Evolutionary conservation across 2,797 vertebrate genomes (phyloP), one percentile per base, ranked within the genome.

Genomic region (Benthosema pterotum): DNA sequence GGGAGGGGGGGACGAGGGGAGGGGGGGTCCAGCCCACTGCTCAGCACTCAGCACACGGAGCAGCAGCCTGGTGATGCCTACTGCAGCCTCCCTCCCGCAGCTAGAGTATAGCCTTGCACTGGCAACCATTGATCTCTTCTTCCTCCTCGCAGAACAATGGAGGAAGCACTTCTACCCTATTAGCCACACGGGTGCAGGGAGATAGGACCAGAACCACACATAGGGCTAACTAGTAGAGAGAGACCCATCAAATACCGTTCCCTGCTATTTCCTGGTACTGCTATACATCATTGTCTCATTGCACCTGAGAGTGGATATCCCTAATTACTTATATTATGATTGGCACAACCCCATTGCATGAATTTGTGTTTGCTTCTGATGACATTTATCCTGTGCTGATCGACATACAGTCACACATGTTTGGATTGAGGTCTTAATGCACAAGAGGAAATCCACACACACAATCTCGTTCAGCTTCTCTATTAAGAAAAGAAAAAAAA

Each of bases 1-100:
- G 1, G 11, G 1, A 49, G 16, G 56, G 55, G 17, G 18, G 71
- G 55, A n/a, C n/a, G n/a, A n/a, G n/a, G n/a, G n/a, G n/a, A n/a
- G n/a, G n/a, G n/a, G n/a, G 70, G 50, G 72, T 64, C 71, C 57
- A 86, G 74, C 75, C 71, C 79, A 82, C 91, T 89, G 85, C 84
- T 92, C 90, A 88, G 85, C 90, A 92, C 86, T 87, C 91, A 72
- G 83, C 88, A 91, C 92, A 92, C 88, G 85, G 85, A 90, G 82
- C 72, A 87, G 83, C 78, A 85, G 80, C 81, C 78, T 78, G 73
- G 71, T 74, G 78, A 79, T 80, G 83, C 80, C 78, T 75, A 76
- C 84, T 86, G 75, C 84, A 83, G 79, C 83, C 80, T 49, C 77
- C 80, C 85, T 86, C 81, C 85, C 83, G 85, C 89, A 90, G 84